These are phyloP conservation scores for Latheticus oryzae DNA, from an alignment of 2,888 invertebrate genomes.

Conservation along the genomic window DNA sequence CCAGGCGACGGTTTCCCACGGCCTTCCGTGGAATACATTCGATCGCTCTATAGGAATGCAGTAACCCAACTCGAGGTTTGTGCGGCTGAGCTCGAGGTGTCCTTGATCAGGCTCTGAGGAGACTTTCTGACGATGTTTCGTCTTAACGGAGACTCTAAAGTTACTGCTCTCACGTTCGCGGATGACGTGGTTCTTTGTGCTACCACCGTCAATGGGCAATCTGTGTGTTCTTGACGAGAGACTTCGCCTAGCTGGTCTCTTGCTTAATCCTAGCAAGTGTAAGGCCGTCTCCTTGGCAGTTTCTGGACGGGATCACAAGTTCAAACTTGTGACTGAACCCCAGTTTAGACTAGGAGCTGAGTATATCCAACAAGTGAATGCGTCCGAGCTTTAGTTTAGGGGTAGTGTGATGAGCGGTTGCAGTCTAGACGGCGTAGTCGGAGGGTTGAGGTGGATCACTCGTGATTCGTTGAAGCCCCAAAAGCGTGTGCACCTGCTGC, in stretches of 20 bases:
- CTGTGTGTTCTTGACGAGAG: background rate
- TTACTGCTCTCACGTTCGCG: background rate
- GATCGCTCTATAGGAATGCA: background rate
- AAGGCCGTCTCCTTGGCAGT: slow-evolving; percentile 1
- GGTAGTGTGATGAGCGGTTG: slow-evolving; percentile 2
- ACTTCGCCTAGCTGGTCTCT: background rate
- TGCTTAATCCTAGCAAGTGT: slow-evolving; percentile 1
- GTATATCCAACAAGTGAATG: background rate
- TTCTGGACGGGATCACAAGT: slow-evolving; percentile 6
- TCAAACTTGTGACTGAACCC: slow-evolving; percentile 4
- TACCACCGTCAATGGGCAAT: slow-evolving; percentile 3
- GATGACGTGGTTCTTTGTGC: slow-evolving; percentile 4
- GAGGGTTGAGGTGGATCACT: background rate
- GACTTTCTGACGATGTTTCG: slow-evolving; percentile 9
- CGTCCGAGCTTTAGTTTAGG: background rate
- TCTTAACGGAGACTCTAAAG: background rate
- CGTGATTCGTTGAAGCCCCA: slow-evolving; percentile 7
- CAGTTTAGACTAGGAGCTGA: background rate
- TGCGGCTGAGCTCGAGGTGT: background rate
- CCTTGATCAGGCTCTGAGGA: slow-evolving; percentile 6
- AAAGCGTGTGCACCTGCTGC: slow-evolving; percentile 4
- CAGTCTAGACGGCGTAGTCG: background rate
- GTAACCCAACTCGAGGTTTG: background rate
- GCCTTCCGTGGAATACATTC: background rate
- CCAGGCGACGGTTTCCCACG: background rate